Percentiles rank a stretch among this genome's conserved stretches.
These are phyloP conservation scores for Ennomos erosarius DNA, from an alignment of 2,888 invertebrate species.

Conservation along the genomic window DNA sequence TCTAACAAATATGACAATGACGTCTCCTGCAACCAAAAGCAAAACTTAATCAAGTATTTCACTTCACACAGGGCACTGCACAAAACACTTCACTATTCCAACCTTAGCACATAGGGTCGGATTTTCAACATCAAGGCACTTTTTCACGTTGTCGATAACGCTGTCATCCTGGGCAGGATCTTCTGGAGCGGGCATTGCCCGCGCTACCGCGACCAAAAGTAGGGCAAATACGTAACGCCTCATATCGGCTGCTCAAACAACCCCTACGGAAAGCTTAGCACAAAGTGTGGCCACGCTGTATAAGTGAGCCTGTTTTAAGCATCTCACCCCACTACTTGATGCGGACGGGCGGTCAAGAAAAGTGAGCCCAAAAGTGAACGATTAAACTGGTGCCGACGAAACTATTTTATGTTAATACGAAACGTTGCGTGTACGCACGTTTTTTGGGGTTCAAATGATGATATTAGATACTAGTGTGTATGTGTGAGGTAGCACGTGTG, in stretches of 20 bases:
- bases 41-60: constrained; percentile 52
- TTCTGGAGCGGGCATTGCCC: constrained; percentile 77
- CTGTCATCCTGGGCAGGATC: constrained; percentile 69
- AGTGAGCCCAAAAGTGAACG: constrained; percentile 75
- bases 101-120: constrained; percentile 91
- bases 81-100: constrained; percentile 52
- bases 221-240: constrained; percentile 78
- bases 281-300: constrained; percentile 75
- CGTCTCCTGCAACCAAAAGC: constrained; percentile 87
- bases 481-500: constrained; percentile 39
- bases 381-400: constrained; percentile 73
- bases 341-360: constrained; percentile 65
- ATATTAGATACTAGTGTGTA: constrained; percentile 31
- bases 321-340: constrained; percentile 75
- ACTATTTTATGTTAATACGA: constrained; percentile 73
- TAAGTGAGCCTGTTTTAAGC: constrained; percentile 78
- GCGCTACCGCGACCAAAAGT: constrained; percentile 78
- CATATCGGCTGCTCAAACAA: constrained; percentile 70
- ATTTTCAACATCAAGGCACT: constrained; percentile 88
- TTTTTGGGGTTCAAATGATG: constrained; percentile 62
- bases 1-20: constrained; percentile 89
- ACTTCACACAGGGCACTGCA: constrained; percentile 43
- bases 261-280: constrained; percentile 77
- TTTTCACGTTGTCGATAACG: constrained; percentile 88
- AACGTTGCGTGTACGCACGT: constrained; percentile 65